Conservation (phyloP, 64 coral and sea anemone species). For the Platygyra sinensis region DNA sequence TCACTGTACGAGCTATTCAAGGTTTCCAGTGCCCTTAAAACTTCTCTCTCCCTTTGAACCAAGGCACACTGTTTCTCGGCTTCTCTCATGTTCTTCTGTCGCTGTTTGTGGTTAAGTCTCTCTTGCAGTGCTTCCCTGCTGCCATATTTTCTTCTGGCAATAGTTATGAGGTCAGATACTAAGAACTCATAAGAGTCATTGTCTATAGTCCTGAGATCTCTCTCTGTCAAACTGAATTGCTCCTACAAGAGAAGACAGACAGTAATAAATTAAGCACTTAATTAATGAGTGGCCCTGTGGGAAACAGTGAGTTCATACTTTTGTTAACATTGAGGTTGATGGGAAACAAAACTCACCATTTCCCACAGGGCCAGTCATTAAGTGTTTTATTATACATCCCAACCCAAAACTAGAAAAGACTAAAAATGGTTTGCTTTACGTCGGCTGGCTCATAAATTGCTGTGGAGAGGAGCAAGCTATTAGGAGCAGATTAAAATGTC, state of each 20-base stretch:
- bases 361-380: no score
- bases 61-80: slow-evolving; percentile 95
- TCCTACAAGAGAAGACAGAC: slow-evolving; percentile 55
- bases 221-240: slow-evolving; percentile 98
- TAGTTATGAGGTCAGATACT: slow-evolving; percentile 92
- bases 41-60: slow-evolving; percentile 84
- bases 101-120: slow-evolving; percentile 76
- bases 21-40: slow-evolving; percentile 72
- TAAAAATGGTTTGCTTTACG: no score
- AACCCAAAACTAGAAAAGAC: no score
- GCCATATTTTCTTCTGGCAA: slow-evolving; percentile 93
- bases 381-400: no score
- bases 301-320: no score
- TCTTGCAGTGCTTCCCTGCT: slow-evolving; percentile 81
- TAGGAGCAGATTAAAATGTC: neutral
- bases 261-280: neutral
- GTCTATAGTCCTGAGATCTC: slow-evolving; percentile 82
- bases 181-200: slow-evolving; percentile 96
- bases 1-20: slow-evolving; percentile 89
- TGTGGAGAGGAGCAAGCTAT: neutral
- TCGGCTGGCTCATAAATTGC: no score
- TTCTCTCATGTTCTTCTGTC: slow-evolving; percentile 82
- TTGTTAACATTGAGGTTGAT: no score
- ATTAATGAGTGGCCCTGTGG: no score
- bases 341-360: no score